These are phyloP conservation scores for Conus canariensis DNA, from an alignment of 2,888 invertebrate species.

Conservation along the genomic window DNA sequence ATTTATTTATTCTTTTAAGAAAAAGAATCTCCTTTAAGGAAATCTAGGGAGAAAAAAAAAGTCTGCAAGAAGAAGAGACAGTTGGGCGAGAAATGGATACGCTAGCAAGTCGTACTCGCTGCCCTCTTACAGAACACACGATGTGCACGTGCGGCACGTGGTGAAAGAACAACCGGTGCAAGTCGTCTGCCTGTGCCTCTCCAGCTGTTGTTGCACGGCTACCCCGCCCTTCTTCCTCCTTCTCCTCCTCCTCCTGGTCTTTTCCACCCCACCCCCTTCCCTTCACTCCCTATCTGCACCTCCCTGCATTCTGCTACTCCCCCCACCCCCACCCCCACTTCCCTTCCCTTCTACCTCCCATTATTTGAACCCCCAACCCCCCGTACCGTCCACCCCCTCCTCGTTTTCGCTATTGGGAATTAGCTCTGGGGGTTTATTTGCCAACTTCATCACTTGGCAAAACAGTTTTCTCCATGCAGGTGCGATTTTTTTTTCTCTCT, in stretches of 20 bases:
- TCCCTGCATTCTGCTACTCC: neutral
- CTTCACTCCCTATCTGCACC: neutral
- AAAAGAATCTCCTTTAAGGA: no score
- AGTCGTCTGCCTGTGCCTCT: neutral
- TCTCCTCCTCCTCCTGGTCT: neutral
- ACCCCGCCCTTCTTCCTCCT: neutral
- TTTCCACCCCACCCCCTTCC: neutral
- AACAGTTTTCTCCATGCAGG: conserved; percentile 32
- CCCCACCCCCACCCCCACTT: neutral
- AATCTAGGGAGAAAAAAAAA: no score
- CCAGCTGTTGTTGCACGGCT: neutral
- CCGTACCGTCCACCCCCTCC: no score
- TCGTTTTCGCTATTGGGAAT: neutral
- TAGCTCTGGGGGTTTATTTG: conserved; percentile 24
- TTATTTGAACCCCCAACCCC: no score
- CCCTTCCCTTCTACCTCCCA: neutral
- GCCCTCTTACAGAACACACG: neutral
- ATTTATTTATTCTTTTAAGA: no score
- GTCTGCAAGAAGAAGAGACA: no score
- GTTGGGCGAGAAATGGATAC: no score
- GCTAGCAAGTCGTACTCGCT: no score
- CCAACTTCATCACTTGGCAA: conserved; percentile 10
- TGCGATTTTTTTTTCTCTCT: neutral
- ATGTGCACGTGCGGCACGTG: conserved; percentile 10
- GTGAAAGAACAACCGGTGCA: conserved; percentile 12